Conservation (phyloP, 2,113 vertebrate species). For the Nothocercus nigrocapillus region DNA sequence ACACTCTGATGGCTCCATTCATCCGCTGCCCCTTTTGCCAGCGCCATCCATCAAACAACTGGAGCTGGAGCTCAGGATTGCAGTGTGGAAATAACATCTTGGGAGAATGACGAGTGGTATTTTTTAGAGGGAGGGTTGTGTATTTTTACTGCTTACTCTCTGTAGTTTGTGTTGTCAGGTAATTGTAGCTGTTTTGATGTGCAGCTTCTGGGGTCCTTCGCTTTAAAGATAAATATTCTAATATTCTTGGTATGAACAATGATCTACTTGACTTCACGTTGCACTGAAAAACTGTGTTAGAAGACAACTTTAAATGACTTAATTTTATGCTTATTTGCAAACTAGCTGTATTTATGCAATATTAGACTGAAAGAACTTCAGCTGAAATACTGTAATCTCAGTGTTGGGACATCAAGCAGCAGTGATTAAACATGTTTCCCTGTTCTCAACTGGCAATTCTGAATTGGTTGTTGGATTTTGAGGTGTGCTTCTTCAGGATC, state of each 20-base stretch:
- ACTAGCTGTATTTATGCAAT: neutral
- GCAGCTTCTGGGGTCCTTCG: neutral
- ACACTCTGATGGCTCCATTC: neutral
- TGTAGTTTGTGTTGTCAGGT: neutral
- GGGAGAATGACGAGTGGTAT: no score
- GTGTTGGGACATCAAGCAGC: rapidly evolving
- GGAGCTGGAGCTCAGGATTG: no score
- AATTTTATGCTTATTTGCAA: neutral
- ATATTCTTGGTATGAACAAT: neutral
- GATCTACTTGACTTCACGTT: neutral
- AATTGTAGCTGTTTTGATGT: neutral
- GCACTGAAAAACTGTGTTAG: neutral
- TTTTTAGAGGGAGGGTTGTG: no score
- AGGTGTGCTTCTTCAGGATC: neutral
- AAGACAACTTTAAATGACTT: neutral
- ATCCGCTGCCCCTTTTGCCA: neutral
- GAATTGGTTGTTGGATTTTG: neutral
- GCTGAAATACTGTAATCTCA: neutral
- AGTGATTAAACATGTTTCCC: neutral
- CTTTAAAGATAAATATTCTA: neutral
- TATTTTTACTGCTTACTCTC: neutral
- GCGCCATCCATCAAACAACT: no score
- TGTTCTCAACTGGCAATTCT: neutral
- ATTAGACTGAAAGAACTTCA: neutral
- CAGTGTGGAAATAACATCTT: no score